Percentiles rank a stretch among this genome's conserved stretches.
Conservation (phyloP, 1,140 invertebrate species). For the Trachymyrmex septentrionalis region DNA sequence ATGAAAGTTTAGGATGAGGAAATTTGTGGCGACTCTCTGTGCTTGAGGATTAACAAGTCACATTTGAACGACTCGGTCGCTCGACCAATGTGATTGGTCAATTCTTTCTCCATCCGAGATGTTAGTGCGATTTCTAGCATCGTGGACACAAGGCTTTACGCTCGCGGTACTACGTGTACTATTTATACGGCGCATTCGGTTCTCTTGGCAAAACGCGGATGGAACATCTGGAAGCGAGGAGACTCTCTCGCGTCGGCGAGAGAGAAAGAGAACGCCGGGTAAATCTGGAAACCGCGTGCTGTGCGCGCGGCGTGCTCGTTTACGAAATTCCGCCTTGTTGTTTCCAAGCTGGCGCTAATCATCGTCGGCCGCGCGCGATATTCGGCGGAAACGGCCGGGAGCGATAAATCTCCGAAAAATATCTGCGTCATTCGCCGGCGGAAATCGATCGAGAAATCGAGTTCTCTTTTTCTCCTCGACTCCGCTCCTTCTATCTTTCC, state of each 20-base stretch:
- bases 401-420: constrained; percentile 53
- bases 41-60: too few species aligned
- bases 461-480: background rate
- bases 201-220: constrained; percentile 39
- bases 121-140: too few species aligned
- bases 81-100: too few species aligned
- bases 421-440: constrained; percentile 45
- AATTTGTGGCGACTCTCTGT: too few species aligned
- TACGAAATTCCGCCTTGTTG: constrained; percentile 56
- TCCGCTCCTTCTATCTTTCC: background rate
- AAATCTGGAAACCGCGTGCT: constrained; percentile 38
- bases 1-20: too few species aligned
- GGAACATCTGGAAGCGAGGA: constrained; percentile 39
- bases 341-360: constrained; percentile 56
- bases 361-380: constrained; percentile 31
- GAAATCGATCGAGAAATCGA: constrained; percentile 40
- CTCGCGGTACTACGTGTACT: background rate
- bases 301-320: constrained; percentile 28
- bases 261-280: background rate
- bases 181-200: constrained; percentile 12
- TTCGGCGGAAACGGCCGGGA: constrained; percentile 44
- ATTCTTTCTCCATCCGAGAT: too few species aligned
- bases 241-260: background rate
- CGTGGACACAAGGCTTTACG: background rate
- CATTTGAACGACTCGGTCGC: too few species aligned